Base-by-base conservation (phyloP, 1,140 invertebrate species). In the Magallana gigas region DNA sequence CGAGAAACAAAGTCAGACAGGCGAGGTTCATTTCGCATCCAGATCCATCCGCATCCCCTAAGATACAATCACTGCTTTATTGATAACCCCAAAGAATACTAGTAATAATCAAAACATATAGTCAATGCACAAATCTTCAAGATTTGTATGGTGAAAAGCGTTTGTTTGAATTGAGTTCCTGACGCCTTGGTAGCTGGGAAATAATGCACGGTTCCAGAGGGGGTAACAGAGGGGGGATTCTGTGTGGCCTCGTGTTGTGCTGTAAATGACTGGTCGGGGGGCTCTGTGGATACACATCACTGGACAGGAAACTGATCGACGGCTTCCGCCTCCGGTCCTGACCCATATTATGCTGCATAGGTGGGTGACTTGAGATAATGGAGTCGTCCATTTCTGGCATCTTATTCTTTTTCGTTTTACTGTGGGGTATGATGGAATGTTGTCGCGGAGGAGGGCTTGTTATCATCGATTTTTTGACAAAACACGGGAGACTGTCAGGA, bases 331-430 rank as follows among this genome's bases (percentile, higher is more conserved):
- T 71, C 68, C 11, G 14, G 14, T 62, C n/a, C 12, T 62, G 14
- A 6, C 36, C 23, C 68, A 11, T 36, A 48, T 71, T 18, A 8
- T 71, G 18, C 68, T 29, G 68, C 18, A 1, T 29, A 8, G 68
- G 68, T 71, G 68, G 68, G 23, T 71, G 68, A 23, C 68, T 71
- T 18, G 68, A 71, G n/a, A 71, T 71, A 8, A 71, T 71, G 11
- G 68, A 71, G 11, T 71, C 11, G n/a, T 23, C 8, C 6, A 29
- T 8, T 8, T 36, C 5, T 8, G 8, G 23, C 3, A 29, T 71
- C 12, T 23, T 71, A 11, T 8, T 29, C 36, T 71, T 68, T 23
- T 68, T 68, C 64, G 9, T 71, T 29, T 71, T 71, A 11, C 18
- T 71, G 6, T 71, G 18, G 1, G 68, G 23, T 11, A 23, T 71